Evolutionary conservation across 2,113 vertebrate species (phyloP), one percentile per base, ranked within the genome.

Genomic region (Falcunculus frontatus): DNA sequence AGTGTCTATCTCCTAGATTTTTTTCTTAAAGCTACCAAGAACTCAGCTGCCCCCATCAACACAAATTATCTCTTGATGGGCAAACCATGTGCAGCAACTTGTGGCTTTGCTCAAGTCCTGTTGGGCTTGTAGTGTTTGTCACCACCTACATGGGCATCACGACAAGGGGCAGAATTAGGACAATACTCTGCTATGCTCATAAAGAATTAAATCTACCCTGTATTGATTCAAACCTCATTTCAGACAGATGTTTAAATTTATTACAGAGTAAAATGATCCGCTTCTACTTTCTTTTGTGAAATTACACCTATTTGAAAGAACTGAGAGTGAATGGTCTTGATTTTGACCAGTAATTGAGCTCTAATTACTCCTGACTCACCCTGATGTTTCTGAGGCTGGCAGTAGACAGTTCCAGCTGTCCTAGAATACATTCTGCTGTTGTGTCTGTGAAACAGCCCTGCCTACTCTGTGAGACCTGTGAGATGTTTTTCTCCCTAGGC

Each of bases 301-400:
- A 89, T 79, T 47, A 27, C 57, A 82, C 57, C 11, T 1, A 55
- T 85, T 93, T 93, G 47, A 80, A 93, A 91, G 90, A 64, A 64
- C 26, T 53, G 50, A 53, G 70, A 95, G 70, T 85, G 93, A 96
- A 94, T 84, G 67, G 67, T 57, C 67, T 50, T 92, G 85, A 94
- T 96, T 97, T 87, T 85, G 90, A 70, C 87, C 93, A 82, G 59
- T 80, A 86, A 94, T 84, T 86, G 78, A 88, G 55, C 39, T 76
- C 50, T 86, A 94, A 91, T 94, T 96, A 84, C 56, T 93, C 76
- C 85, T 88, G 85, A 94, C 49, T 86, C 88, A 92, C 92, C 79
- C 82, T 80, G 50, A 42, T 74, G 63, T 70, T 67, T 80, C 59
- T 59, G 33, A 85, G 62, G 70, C 57, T 75, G 84, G 88, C 82